These are phyloP conservation scores for Daphoenositta chrysoptera DNA, from an alignment of 2,113 vertebrate species.

Conservation along the genomic window DNA sequence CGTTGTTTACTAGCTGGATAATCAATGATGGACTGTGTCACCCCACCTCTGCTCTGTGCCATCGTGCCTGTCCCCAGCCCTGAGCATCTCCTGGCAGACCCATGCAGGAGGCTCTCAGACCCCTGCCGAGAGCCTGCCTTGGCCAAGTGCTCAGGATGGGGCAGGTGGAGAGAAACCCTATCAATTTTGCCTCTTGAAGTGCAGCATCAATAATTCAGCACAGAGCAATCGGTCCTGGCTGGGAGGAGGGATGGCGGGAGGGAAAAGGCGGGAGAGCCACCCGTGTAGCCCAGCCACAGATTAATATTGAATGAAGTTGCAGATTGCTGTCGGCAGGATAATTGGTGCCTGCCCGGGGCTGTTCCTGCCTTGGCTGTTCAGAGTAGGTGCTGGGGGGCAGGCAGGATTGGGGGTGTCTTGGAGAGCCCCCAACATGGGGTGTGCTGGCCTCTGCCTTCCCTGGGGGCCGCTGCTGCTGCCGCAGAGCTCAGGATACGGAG, in stretches of 20 bases:
- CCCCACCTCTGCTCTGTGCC: not conserved
- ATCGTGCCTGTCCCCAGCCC: not conserved
- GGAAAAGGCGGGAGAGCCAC: conserved; percentile 10
- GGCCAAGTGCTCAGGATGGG: not conserved
- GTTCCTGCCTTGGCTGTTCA: not conserved
- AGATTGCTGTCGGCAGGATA: not conserved
- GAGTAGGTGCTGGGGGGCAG: not conserved
- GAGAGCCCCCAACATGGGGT: fast-evolving
- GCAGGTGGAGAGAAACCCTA: not conserved
- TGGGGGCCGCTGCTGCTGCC: not conserved
- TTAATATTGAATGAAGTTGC: conserved; percentile 43
- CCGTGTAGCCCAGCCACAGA: not conserved
- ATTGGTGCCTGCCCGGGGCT: not conserved
- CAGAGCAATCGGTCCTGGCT: not conserved
- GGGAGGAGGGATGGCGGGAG: conserved; percentile 11
- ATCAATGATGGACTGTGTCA: not conserved
- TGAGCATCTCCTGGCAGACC: not conserved
- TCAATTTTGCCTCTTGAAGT: conserved; percentile 49
- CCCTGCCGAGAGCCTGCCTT: not conserved
- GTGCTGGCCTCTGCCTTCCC: not conserved
- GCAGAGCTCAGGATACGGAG: not conserved
- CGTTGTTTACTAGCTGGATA: not conserved
- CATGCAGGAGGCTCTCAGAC: not conserved
- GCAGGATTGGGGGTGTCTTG: not conserved
- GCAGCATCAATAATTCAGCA: conserved; percentile 56